Evolutionary conservation across 53 echinoderm and acorn worm genomes (phyloP).

Genomic region (Antedon mediterranea): DNA sequence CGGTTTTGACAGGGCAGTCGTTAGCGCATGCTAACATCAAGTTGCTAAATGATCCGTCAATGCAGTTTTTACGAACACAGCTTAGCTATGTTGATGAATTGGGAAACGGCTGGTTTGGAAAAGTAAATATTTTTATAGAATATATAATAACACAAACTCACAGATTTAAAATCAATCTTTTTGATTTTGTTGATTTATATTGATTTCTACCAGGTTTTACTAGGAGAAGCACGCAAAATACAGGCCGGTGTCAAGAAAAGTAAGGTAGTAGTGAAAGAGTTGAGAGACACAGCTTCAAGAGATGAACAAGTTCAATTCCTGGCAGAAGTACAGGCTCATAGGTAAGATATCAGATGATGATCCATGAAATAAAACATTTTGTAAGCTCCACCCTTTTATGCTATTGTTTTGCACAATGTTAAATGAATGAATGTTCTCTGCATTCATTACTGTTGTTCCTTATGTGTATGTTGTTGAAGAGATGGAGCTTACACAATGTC

Average conservation of each 20-base stretch:
- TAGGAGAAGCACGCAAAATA: slow-evolving; percentile 73
- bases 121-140: slow-evolving; percentile 29
- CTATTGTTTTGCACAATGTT: no score
- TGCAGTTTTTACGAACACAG: slow-evolving; percentile 75
- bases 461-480: no score
- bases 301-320: slow-evolving; percentile 81
- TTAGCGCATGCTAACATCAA: slow-evolving; percentile 29
- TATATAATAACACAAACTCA: no score
- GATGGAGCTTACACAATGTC: no score
- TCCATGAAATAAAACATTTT: no score
- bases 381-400: no score
- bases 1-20: background rate
- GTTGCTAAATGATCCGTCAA: slow-evolving; percentile 44
- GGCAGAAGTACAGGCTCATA: slow-evolving; percentile 85
- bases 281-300: slow-evolving; percentile 57
- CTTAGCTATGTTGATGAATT: slow-evolving; percentile 90
- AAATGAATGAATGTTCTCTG: no score
- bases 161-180: no score
- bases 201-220: slow-evolving; percentile 38
- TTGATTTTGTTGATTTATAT: background rate
- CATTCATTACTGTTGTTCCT: no score
- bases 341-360: no score
- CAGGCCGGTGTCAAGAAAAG: slow-evolving; percentile 83
- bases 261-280: slow-evolving; percentile 83
- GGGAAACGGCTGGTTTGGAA: slow-evolving; percentile 96